These are phyloP conservation scores for Heliconius hortense DNA, from an alignment of 2,888 invertebrate species.

Conservation along the genomic window DNA sequence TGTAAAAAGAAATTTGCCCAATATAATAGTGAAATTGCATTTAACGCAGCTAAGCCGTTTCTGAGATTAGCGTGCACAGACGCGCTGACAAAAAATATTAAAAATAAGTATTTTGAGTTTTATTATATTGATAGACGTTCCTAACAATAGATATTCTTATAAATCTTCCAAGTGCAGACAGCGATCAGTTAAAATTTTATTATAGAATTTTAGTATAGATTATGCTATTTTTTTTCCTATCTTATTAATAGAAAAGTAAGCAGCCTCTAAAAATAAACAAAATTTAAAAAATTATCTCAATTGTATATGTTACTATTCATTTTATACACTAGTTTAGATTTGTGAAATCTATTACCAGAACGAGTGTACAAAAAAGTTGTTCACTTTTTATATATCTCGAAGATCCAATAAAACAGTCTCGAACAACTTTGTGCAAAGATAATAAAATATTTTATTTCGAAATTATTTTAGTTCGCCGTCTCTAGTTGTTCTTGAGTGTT, in stretches of 20 bases:
- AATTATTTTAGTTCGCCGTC: constrained; percentile 21
- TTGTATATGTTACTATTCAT: constrained; percentile 27
- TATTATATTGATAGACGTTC: too few species aligned
- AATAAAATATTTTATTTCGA: constrained; percentile 31
- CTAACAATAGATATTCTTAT: too few species aligned
- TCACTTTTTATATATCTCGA: constrained; percentile 22
- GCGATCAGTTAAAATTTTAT: too few species aligned
- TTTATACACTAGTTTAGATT: constrained; percentile 31
- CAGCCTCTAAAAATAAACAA: neutral
- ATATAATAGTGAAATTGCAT: too few species aligned
- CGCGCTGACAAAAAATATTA: too few species aligned
- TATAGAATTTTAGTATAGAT: too few species aligned
- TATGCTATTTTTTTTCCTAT: neutral
- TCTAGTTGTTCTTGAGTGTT: constrained; percentile 5
- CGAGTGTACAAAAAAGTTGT: constrained; percentile 18
- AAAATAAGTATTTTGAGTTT: too few species aligned
- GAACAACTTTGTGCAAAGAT: constrained; percentile 14
- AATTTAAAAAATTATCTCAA: constrained; percentile 27
- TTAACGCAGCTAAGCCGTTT: too few species aligned
- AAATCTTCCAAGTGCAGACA: too few species aligned
- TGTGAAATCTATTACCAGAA: constrained; percentile 29
- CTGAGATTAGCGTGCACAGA: too few species aligned
- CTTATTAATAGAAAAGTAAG: neutral
- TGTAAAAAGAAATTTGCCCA: too few species aligned
- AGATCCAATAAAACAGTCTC: constrained; percentile 24